phyloP scores from a whole-genome alignment of 2,113 vertebrate genomes.

The Nymphicus hollandicus region DNA sequence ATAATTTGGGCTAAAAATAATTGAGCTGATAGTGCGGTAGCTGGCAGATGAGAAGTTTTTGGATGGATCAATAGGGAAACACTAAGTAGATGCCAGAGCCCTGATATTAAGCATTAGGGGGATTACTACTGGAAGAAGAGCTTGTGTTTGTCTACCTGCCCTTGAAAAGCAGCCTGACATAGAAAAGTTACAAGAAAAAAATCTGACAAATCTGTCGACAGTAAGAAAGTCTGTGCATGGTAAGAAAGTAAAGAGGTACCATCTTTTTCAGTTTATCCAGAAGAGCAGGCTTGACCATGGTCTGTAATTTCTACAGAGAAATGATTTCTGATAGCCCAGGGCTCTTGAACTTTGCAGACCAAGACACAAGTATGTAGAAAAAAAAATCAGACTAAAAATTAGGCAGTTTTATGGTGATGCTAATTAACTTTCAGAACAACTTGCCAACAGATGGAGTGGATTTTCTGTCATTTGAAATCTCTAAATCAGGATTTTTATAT shows the following conservation, averaged over 20 bases:
- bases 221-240: background rate
- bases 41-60: background rate
- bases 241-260: background rate
- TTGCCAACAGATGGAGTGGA: background rate
- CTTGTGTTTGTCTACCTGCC: background rate
- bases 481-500: background rate
- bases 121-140: background rate
- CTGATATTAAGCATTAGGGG: background rate
- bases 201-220: background rate
- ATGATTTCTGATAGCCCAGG: background rate
- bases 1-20: background rate
- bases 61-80: background rate
- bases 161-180: background rate
- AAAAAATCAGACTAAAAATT: background rate
- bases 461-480: conserved; percentile 23
- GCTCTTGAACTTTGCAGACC: conserved; percentile 22
- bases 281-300: background rate
- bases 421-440: conserved; percentile 37
- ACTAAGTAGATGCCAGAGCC: background rate
- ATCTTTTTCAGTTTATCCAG: background rate
- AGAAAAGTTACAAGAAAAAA: background rate
- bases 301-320: background rate
- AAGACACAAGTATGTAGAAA: background rate
- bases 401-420: background rate
- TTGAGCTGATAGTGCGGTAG: background rate